Base-by-base conservation (phyloP, 2,888 invertebrate genomes). In the Mylabris sibirica region DNA sequence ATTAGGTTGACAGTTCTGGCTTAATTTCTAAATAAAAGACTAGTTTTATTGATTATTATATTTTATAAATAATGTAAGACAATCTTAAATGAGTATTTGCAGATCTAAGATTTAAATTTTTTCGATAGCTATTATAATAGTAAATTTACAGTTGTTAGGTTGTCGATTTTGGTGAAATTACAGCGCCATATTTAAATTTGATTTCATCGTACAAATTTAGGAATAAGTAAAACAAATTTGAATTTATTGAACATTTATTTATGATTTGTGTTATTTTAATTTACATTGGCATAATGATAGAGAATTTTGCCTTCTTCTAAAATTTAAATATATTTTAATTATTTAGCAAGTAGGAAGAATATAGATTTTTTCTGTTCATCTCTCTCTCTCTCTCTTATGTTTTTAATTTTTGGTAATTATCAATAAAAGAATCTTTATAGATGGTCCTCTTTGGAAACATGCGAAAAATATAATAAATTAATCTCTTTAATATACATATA, bases 341-440 rank as follows among this genome's bases (percentile, higher is more conserved):
- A 74, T 74, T 78, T 80, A 80, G 73, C 69, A 76, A 77, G 77
- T 82, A 81, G 81, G 81, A 82, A 83, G 81, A 82, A 82, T 80
- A 81, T 79, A 81, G 80, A 79, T 80, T 79, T 75, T 30, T 30
- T 6, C 30, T 3, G 30, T 30, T 30, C 8, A 30, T 30, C 30
- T 65, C 34, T 71, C 62, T 67, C 63, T n/a, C n/a, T n/a, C n/a
- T n/a, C n/a, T n/a, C n/a, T n/a, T n/a, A n/a, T n/a, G n/a, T n/a
- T n/a, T n/a, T n/a, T n/a, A n/a, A 63, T 63, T 66, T 69, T 60
- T 65, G 71, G 63, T 65, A 66, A 65, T 64, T 64, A 60, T 66
- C n/a, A n/a, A n/a, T 65, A 71, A 70, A 63, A 73, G 72, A 70
- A 69, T 68, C 57, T 44, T 38, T 38, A 44, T 20, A 49, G 74